phyloP scores from a whole-genome alignment of 2,797 vertebrate genomes.

The Steatocranus sp. region DNA sequence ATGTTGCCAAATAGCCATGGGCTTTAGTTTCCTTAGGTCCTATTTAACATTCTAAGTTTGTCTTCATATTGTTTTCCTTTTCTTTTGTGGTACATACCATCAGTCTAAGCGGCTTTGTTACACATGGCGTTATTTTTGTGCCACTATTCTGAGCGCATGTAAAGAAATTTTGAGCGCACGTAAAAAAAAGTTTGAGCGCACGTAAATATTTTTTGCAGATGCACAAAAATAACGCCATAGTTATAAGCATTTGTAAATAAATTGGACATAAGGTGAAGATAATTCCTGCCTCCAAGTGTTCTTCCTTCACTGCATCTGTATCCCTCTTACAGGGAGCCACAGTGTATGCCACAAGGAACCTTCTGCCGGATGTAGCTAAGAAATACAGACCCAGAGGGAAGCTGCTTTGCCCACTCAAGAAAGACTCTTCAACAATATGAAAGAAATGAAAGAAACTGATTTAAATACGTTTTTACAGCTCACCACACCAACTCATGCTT shows the following conservation, averaged over 20 bases:
- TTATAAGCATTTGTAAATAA: not conserved
- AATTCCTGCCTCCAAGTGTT: not conserved
- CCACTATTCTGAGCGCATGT: not conserved
- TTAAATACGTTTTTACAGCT: not conserved
- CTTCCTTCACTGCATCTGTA: not conserved
- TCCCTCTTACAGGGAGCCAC: not conserved
- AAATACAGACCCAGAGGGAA: not conserved
- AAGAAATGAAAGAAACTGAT: not conserved
- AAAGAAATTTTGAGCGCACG: not conserved
- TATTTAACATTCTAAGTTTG: not conserved
- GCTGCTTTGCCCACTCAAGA: not conserved
- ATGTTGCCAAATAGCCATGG: not conserved
- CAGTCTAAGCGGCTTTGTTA: not conserved
- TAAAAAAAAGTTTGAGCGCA: fast-evolving
- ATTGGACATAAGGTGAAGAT: not conserved
- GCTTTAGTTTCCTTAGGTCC: not conserved
- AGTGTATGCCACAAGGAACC: not conserved
- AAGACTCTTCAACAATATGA: not conserved
- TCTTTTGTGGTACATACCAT: not conserved
- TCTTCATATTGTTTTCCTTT: not conserved
- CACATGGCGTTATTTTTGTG: not conserved
- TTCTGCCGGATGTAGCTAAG: fast-evolving
- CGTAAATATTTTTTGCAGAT: not conserved
- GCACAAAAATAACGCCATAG: not conserved
- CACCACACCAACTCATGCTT: not conserved